phyloP scores from a whole-genome alignment of 2,797 vertebrate species.

The Enteromius mattozi region DNA sequence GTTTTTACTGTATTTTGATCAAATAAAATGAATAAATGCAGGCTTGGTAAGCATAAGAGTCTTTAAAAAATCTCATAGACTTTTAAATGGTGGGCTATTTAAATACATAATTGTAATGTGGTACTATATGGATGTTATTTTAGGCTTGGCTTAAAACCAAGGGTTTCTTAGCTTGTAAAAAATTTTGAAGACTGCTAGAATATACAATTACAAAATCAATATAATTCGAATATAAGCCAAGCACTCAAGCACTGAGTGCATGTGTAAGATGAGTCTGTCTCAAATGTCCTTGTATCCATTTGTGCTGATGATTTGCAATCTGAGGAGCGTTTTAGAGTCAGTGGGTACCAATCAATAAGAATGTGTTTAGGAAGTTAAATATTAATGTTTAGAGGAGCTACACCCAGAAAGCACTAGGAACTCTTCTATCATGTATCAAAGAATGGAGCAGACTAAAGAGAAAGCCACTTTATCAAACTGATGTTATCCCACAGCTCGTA shows the following conservation, averaged over 20 bases:
- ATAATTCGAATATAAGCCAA: background rate
- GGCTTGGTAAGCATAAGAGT: background rate
- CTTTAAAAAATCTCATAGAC: background rate
- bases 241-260: conserved; percentile 27
- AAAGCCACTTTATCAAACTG: background rate
- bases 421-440: background rate
- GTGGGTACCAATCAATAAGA: conserved; percentile 30
- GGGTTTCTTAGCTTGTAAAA: background rate
- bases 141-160: conserved; percentile 6
- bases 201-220: conserved; percentile 17
- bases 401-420: background rate
- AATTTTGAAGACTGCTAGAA: background rate
- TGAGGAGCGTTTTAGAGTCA: conserved; percentile 5
- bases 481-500: background rate
- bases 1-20: background rate
- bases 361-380: conserved; percentile 34
- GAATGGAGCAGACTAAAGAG: background rate
- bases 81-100: background rate
- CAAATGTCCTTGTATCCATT: conserved; percentile 31
- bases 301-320: conserved; percentile 45
- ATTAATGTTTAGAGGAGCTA: conserved; percentile 34
- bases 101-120: background rate
- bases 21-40: background rate
- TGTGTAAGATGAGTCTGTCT: conserved; percentile 39
- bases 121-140: background rate